Conservation (phyloP, 2,888 invertebrate species). For the Tetanocera ferruginea region DNA sequence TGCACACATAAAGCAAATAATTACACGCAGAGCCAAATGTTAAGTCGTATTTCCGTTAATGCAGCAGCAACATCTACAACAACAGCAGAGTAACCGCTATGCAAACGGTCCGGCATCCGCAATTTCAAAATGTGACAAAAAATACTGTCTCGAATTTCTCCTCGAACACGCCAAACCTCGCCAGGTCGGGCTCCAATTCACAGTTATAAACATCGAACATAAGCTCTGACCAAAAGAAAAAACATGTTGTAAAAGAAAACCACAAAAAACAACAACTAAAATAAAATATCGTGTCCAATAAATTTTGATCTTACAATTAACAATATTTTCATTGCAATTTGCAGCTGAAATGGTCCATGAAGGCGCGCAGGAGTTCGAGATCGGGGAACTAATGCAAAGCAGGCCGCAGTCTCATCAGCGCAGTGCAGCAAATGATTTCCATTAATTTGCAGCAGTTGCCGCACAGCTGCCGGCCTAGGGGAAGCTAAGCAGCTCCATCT, state of each 20-base stretch:
- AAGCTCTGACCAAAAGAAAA: conserved; percentile 14
- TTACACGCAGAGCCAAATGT: conserved; percentile 33
- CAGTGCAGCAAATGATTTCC: conserved; percentile 32
- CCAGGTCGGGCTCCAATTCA: conserved; percentile 25
- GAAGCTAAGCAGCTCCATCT: not conserved
- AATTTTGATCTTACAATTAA: conserved; percentile 46
- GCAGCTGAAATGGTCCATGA: conserved; percentile 22
- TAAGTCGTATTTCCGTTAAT: conserved; percentile 41
- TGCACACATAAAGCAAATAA: conserved; percentile 31
- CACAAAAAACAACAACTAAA: conserved; percentile 9
- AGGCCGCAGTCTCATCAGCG: conserved; percentile 33
- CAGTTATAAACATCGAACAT: conserved; percentile 24
- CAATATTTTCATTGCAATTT: conserved; percentile 45
- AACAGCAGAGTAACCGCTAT: not conserved
- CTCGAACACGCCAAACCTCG: conserved; percentile 19
- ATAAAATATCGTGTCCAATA: conserved; percentile 44
- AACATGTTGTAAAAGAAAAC: conserved; percentile 10
- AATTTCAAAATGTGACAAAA: conserved; percentile 38
- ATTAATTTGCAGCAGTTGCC: conserved; percentile 37
- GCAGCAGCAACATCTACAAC: not conserved
- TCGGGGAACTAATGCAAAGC: conserved; percentile 20
- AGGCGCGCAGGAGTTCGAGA: conserved; percentile 5
- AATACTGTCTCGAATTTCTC: conserved; percentile 36
- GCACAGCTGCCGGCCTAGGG: conserved; percentile 22
- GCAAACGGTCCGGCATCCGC: conserved; percentile 13